Base-by-base conservation (phyloP, 2,888 invertebrate genomes). In the Boloria selene region DNA sequence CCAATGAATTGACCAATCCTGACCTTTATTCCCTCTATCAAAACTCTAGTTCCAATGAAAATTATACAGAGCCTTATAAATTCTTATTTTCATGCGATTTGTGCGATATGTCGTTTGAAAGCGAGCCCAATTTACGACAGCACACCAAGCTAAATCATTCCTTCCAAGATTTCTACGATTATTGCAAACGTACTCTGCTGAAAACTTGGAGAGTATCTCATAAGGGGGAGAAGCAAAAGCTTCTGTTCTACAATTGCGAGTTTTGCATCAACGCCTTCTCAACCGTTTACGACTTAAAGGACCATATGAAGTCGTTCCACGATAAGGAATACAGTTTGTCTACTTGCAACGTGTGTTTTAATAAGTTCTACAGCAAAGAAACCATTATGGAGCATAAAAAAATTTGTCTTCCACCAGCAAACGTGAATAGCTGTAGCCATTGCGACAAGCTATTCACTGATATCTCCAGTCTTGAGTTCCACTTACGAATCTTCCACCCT, bases 371-470 rank as follows among this genome's bases (percentile, higher is more conserved):
- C 56, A 84, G 81, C 13, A 84, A 84, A 45, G 86, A 87, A 69
- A 77, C 81, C 0, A 77, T 87, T 56, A 10, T 22, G 0, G 77
- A 80, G 0, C 90, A 90, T 61, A 87, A 79, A 58, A 84, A 79
- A 64, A 71, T 76, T 0, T 90, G 90, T 53, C 13, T 85, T 0
- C 85, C 86, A 0, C 90, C 90, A 0, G 72, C 77, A 0, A 75
- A 85, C 22, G 87, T 82, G 0, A 81, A 88, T 55, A 67, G 78
- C 13, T 90, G 90, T 68, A 79, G 76, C 2, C 76, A 84, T 5
- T 90, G 90, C 44, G 88, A 89, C 4, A 88, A 86, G 59, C 68
- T 90, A 0, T 90, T 90, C 65, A 90, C 88, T 0, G 88, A 86
- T 47, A 73, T 84, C 0, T 82, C 82, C 0, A 90, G 90, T 47